These are phyloP conservation scores for Coendou prehensilis DNA, from an alignment of 2,797 vertebrate species.

Conservation along the genomic window DNA sequence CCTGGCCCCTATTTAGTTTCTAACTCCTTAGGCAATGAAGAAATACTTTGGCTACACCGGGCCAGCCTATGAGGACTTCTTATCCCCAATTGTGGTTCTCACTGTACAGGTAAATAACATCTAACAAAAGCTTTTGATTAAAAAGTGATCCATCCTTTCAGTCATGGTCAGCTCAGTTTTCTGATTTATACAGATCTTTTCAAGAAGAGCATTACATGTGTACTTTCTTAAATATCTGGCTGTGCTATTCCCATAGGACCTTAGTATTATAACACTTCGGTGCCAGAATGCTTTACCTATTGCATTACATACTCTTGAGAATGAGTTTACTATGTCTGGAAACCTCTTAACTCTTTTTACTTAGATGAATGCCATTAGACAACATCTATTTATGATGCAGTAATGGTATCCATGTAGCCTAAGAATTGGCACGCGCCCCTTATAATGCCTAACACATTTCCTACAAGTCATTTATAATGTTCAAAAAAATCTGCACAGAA, in stretches of 20 bases:
- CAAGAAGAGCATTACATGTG: slow-evolving; percentile 1
- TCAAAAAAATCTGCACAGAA: slow-evolving; percentile 58
- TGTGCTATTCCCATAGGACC: slow-evolving; percentile 18
- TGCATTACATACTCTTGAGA: slow-evolving; percentile 30
- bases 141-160: slow-evolving; percentile 46
- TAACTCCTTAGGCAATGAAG: slow-evolving; percentile 49
- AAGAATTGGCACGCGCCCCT: neutral
- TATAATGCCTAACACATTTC: slow-evolving; percentile 59
- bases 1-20: neutral
- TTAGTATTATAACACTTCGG: slow-evolving; percentile 43
- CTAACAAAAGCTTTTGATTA: neutral
- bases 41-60: neutral
- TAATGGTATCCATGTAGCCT: neutral
- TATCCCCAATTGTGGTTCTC: neutral
- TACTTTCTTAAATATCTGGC: slow-evolving; percentile 59
- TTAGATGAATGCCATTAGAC: slow-evolving; percentile 67
- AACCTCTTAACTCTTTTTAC: slow-evolving; percentile 66
- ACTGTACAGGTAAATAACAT: neutral
- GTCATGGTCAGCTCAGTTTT: slow-evolving; percentile 29
- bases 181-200: slow-evolving; percentile 41
- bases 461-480: slow-evolving; percentile 28
- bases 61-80: neutral
- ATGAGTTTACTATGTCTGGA: slow-evolving; percentile 61
- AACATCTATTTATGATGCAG: neutral
- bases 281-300: slow-evolving; percentile 47